Evolutionary conservation across 2,888 invertebrate genomes (phyloP).

Genomic region (Drosophila multiciliata): DNA sequence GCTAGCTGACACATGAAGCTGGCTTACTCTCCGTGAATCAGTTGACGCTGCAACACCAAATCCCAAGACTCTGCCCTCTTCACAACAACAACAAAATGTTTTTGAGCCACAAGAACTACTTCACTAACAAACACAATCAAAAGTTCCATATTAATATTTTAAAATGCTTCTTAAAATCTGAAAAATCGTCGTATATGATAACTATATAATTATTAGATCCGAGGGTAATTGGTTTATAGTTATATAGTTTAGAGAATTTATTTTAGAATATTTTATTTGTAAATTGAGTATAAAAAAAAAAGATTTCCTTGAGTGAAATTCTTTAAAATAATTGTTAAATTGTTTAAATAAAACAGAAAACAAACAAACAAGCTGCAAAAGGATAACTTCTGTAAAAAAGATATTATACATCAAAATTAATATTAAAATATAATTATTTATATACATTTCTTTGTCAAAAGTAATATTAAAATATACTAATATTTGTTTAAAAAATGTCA

Average conservation of each 20-base stretch:
- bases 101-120: not conserved
- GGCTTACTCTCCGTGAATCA: not conserved
- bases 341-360: not conserved
- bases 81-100: not conserved
- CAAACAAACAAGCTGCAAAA: not conserved
- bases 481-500: not conserved
- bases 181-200: not conserved
- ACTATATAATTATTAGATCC: not conserved
- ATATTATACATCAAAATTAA: not conserved
- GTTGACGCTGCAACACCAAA: not conserved
- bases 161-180: not conserved
- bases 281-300: not conserved
- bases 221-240: not conserved
- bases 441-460: not conserved
- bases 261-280: not conserved
- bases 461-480: not conserved
- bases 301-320: not conserved
- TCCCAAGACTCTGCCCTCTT: not conserved
- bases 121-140: not conserved
- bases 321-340: not conserved
- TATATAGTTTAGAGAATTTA: not conserved
- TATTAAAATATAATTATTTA: not conserved
- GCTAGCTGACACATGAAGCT: constrained; percentile 28
- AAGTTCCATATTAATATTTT: not conserved
- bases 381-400: not conserved